phyloP scores from a whole-genome alignment of 2,888 invertebrate genomes.

The Nycteola revayana region DNA sequence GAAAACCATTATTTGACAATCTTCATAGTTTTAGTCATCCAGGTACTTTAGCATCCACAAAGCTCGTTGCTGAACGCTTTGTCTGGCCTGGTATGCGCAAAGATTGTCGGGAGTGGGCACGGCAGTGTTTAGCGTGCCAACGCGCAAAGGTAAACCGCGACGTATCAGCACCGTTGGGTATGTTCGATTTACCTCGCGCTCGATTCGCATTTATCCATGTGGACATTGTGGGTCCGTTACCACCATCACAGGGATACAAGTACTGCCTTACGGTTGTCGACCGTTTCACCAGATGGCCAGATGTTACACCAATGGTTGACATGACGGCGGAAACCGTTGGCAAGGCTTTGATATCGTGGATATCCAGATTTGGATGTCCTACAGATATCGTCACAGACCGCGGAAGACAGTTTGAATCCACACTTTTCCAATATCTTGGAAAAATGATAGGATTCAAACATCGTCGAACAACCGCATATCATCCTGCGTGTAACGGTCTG shows the following conservation, averaged over 20 bases:
- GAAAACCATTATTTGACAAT: slow-evolving; percentile 9
- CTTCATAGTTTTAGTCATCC: slow-evolving; percentile 20
- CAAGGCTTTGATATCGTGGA: slow-evolving; percentile 37
- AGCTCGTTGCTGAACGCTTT: slow-evolving; percentile 17
- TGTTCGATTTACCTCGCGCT: neutral
- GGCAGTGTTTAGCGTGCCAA: slow-evolving; percentile 39
- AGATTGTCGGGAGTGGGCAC: slow-evolving; percentile 29
- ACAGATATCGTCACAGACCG: slow-evolving; percentile 45
- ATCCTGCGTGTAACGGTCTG: slow-evolving; percentile 15
- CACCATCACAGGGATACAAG: slow-evolving; percentile 10
- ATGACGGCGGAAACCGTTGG: slow-evolving; percentile 52
- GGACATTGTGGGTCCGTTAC: slow-evolving; percentile 23
- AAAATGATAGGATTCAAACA: slow-evolving; percentile 9
- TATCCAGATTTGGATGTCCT: slow-evolving; percentile 32
- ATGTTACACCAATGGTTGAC: slow-evolving; percentile 28
- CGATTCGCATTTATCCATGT: slow-evolving; percentile 20
- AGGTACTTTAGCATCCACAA: slow-evolving; percentile 12
- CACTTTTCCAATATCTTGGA: slow-evolving; percentile 8
- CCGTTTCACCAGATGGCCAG: slow-evolving; percentile 30
- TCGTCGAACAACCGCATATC: slow-evolving; percentile 16
- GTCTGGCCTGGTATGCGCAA: slow-evolving; percentile 25
- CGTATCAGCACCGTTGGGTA: slow-evolving; percentile 1
- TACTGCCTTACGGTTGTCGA: slow-evolving; percentile 32
- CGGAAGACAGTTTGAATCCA: slow-evolving; percentile 41
- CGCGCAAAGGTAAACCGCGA: slow-evolving; percentile 36